Percentiles rank a stretch among this genome's conserved stretches.
phyloP scores from a whole-genome alignment of 2,888 invertebrate species.

The Chloroclystis v-ata region DNA sequence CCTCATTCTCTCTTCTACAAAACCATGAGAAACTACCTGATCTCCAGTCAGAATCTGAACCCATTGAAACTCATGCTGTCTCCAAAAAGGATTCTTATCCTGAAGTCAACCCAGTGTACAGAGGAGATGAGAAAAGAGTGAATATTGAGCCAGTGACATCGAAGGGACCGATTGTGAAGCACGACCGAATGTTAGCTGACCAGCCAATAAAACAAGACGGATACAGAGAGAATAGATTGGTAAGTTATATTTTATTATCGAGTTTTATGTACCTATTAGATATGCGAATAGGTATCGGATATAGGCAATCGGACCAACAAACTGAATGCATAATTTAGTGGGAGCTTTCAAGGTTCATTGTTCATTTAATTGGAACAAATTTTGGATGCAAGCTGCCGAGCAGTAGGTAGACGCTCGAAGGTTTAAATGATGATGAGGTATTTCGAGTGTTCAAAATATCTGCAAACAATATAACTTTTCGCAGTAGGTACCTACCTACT shows the following conservation, averaged over 20 bases:
- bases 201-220: constrained; percentile 51
- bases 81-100: constrained; percentile 40
- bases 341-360: too few species aligned
- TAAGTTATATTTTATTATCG: constrained; percentile 39
- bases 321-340: too few species aligned
- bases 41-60: constrained; percentile 38
- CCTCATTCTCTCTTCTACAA: constrained; percentile 42
- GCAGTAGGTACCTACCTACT: too few species aligned
- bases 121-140: constrained; percentile 51
- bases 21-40: constrained; percentile 48
- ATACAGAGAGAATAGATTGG: constrained; percentile 56
- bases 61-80: constrained; percentile 39
- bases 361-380: too few species aligned
- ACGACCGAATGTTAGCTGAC: constrained; percentile 64
- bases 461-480: too few species aligned
- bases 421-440: too few species aligned
- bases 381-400: too few species aligned
- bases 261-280: too few species aligned
- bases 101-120: constrained; percentile 56
- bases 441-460: too few species aligned
- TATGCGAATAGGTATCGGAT: too few species aligned
- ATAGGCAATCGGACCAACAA: too few species aligned
- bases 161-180: constrained; percentile 48
- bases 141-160: constrained; percentile 55
- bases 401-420: too few species aligned